Evolutionary conservation across 2,888 invertebrate genomes (phyloP), one percentile per base, ranked within the genome.

Genomic region (Sepiola atlantica): DNA sequence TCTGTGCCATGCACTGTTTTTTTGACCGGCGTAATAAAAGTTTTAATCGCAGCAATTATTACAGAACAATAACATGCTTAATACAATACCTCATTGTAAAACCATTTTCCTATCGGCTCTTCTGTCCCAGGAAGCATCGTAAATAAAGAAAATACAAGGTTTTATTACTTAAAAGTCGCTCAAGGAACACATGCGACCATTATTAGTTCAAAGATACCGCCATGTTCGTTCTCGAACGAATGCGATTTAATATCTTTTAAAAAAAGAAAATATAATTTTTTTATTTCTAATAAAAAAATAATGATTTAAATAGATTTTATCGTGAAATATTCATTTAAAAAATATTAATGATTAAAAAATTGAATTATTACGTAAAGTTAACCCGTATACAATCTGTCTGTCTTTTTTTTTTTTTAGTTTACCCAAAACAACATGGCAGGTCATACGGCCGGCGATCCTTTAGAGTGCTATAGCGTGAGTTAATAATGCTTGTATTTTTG

Each of bases 401-500:
- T 92, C 77, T 57, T 55, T 55, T 61, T n/a, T 24, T 93, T 45
- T 45, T 45, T 45, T 45, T 45, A 45, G 45, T 45, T 8, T 93
- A 94, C 94, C 45, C 90, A 94, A 90, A 94, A 94, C 90, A 96
- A 96, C 94, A 97, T 97, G 97, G 97, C 97, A 91, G 97, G 96
- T 57, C 97, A 97, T 95, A 97, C 96, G 90, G 97, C 97, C 93
- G 97, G 97, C 32, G 97, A 97, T 95, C 97, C 97, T 14, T 94
- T 97, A 94, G 97, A 97, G 96, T 97, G 97, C 95, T 97, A 96
- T 94, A 97, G 97, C 95, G 97, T 97, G 96, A 95, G 97, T 94
- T 20, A 55, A 94, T 93, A 55, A 92, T 92, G 35, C 32, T 45
- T 92, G 35, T 32, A 24, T 45, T 92, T 14, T 92, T 45, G 45